Conservation (phyloP, 2,113 vertebrate genomes). For the Pristiophorus japonicus region DNA sequence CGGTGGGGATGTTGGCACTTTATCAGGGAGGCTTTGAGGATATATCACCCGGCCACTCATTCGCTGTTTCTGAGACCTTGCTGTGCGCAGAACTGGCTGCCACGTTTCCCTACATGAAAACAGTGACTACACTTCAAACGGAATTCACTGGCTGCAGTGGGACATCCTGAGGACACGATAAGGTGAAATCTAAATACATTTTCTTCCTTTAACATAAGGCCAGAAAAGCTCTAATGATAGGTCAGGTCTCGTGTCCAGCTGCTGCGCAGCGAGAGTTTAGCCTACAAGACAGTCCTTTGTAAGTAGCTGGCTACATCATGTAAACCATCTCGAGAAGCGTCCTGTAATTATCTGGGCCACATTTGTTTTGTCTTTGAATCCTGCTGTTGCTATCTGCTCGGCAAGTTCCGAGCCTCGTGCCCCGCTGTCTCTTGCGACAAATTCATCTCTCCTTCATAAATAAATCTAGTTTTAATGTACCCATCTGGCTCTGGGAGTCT, state of each 20-base stretch:
- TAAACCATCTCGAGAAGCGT: background rate
- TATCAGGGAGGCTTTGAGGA: no score
- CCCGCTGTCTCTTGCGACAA: background rate
- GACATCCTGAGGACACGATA: background rate
- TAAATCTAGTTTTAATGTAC: conserved; percentile 12
- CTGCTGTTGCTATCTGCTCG: background rate
- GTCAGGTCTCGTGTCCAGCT: background rate
- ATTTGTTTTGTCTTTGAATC: conserved; percentile 28
- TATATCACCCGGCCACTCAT: background rate
- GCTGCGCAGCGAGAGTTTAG: background rate
- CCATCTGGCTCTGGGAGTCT: background rate
- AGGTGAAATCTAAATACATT: background rate
- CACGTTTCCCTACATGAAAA: background rate
- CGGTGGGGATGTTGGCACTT: no score
- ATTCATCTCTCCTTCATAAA: conserved; percentile 25
- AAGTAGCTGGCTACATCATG: background rate
- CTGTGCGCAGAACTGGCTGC: background rate
- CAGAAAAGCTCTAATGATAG: background rate
- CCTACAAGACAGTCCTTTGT: conserved; percentile 11
- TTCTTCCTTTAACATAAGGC: background rate
- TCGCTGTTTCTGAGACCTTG: background rate
- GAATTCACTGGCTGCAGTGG: background rate
- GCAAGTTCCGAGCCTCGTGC: background rate
- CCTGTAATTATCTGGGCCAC: conserved; percentile 20
- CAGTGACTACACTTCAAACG: background rate